Conservation (phyloP, 2,888 invertebrate genomes). For the Eupithecia subfuscata region DNA sequence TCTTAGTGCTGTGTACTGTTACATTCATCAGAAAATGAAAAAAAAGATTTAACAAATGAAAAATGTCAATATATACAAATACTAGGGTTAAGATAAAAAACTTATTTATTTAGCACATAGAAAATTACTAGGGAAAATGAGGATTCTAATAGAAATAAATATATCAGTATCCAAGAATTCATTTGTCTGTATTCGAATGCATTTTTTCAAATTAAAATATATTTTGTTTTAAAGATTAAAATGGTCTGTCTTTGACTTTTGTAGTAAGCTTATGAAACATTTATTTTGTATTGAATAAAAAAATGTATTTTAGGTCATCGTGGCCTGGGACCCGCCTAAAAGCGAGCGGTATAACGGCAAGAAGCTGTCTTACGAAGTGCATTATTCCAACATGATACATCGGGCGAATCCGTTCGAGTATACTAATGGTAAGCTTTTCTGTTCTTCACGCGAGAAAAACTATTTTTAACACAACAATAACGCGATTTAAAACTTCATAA, state of each 20-base stretch:
- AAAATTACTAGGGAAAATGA: too few species aligned
- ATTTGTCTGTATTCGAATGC: background rate
- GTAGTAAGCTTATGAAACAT: background rate
- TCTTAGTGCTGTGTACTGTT: too few species aligned
- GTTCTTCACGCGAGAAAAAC: background rate
- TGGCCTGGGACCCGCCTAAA: constrained; percentile 87
- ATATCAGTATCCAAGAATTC: too few species aligned
- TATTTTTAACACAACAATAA: background rate
- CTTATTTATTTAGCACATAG: too few species aligned
- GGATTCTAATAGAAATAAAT: too few species aligned
- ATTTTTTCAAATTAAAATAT: background rate
- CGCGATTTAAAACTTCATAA: too few species aligned
- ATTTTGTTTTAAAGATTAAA: background rate
- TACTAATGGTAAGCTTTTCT: constrained; percentile 80
- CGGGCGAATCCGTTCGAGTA: constrained; percentile 70
- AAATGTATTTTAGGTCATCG: constrained; percentile 51
- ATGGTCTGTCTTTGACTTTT: background rate
- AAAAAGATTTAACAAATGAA: too few species aligned
- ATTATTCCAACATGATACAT: constrained; percentile 84
- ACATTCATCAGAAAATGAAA: too few species aligned
- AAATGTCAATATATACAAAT: too few species aligned
- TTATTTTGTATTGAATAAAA: background rate
- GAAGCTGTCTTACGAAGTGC: constrained; percentile 86
- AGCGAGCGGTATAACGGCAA: constrained; percentile 76
- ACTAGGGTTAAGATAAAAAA: too few species aligned